Evolutionary conservation across 1,140 invertebrate genomes (phyloP).

Genomic region (Meloidogyne exigua): DNA sequence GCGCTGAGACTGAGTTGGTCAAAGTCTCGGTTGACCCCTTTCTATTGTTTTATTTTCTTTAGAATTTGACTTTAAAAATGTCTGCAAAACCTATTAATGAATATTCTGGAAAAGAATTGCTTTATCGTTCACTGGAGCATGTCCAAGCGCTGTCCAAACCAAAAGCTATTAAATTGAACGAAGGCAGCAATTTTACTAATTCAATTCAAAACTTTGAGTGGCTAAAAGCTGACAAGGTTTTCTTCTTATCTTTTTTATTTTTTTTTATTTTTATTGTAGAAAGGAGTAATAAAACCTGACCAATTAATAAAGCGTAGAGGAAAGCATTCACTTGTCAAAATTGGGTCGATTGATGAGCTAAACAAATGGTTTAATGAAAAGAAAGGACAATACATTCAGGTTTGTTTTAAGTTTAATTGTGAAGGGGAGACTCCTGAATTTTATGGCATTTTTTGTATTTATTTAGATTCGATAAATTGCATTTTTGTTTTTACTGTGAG

Average conservation of each 20-base stretch:
- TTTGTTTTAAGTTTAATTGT: conserved; percentile 60
- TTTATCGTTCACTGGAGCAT: conserved; percentile 78
- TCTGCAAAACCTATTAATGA: conserved; percentile 96
- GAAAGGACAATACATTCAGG: conserved; percentile 80
- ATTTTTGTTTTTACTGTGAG: too few species aligned
- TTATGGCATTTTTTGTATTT: too few species aligned
- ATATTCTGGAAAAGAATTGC: conserved; percentile 87
- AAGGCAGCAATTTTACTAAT: conserved; percentile 77
- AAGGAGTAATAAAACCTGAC: conserved; percentile 94
- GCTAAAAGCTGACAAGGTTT: conserved; percentile 71
- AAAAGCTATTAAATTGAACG: conserved; percentile 78
- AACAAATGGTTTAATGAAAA: conserved; percentile 84
- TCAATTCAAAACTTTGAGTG: conserved; percentile 79
- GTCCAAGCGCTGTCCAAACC: conserved; percentile 74
- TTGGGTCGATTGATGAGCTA: conserved; percentile 79
- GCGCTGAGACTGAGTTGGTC: too few species aligned
- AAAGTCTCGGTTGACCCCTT: too few species aligned
- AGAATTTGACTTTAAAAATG: conserved; percentile 69
- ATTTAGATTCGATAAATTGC: too few species aligned
- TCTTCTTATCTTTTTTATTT: background rate
- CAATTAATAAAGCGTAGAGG: conserved; percentile 96
- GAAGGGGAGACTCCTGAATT: too few species aligned
- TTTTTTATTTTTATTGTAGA: conserved; percentile 67
- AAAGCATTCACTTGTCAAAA: conserved; percentile 92
- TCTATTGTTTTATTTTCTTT: background rate